Base-by-base conservation (phyloP, 2,113 vertebrate genomes). In the Capricornis sumatraensis region DNA sequence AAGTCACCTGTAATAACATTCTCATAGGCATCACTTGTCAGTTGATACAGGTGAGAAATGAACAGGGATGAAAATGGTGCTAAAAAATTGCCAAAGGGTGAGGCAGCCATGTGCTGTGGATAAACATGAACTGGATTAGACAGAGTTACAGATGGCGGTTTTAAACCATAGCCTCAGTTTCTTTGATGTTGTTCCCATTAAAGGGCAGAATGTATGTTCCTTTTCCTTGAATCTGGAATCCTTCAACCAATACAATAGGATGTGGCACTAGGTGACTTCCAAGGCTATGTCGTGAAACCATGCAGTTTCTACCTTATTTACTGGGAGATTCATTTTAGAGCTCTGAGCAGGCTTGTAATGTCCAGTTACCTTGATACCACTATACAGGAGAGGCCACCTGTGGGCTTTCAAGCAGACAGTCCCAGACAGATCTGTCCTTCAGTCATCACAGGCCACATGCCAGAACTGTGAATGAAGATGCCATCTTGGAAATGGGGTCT, bases 51-150 rank as follows among this genome's bases (percentile, higher is more conserved):
- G 64, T 60, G 23, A 95, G 17, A 82, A 79, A 57, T 79, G 4
- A 89, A 76, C 43, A 84, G 64, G 19, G 87, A 92, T 97, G 45
- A 92, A 88, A 95, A 36, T 55, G n/a, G 93, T 85, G 64, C 21
- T 71, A 71, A 89, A 58, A 53, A 60, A 81, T 90, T 27, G 45
- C 55, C 40, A 27, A 81, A 79, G 36, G 10, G 45, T 47, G 28
- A 79, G 30, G 55, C 53, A 74, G 43, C 60, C 15, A 36, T 60
- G 64, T 86, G 13, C 83, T 92, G 6, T 57, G 6, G 27, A 19
- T 33, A 82, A 91, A 6, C n/a, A 30, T 50, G 6, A 82, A 76
- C 52, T 50, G 92, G 50, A 76, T 11, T 74, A 76, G 87, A 85
- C 33, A 55, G 62, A 81, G 8, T 86, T 43, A 43, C 52, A 81